Conservation (phyloP, 2,113 vertebrate species). For the Sinosuthora webbiana region DNA sequence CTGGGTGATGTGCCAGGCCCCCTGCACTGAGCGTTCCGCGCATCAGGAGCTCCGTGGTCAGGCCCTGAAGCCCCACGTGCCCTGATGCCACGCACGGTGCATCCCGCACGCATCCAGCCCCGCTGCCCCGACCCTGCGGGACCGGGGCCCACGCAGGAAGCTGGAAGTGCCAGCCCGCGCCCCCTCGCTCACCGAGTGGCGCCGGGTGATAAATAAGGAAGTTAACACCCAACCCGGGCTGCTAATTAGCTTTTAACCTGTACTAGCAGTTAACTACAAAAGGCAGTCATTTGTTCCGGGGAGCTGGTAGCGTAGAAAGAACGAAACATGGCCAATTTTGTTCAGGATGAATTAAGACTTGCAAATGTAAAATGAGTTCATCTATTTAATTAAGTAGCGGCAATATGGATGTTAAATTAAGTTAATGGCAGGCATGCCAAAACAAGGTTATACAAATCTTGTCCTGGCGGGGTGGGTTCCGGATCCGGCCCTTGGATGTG, state of each 20-base stretch:
- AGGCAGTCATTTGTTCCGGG: conserved; percentile 71
- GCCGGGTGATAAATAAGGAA: conserved; percentile 71
- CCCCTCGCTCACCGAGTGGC: conserved; percentile 26
- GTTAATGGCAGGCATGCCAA: conserved; percentile 64
- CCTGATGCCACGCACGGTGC: too few relatives aligned
- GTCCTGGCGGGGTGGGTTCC: neutral
- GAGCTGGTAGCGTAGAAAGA: conserved; percentile 56
- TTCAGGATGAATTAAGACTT: conserved; percentile 75
- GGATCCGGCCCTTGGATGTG: neutral
- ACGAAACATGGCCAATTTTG: conserved; percentile 67
- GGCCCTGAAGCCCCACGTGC: neutral
- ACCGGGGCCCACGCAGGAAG: neutral
- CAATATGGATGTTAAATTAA: conserved; percentile 70
- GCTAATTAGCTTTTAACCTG: conserved; percentile 75
- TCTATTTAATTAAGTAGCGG: conserved; percentile 77
- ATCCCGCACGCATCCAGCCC: neutral
- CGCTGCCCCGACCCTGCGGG: neutral
- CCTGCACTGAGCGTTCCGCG: fast-evolving
- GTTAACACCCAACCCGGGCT: conserved; percentile 55
- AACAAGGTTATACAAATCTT: conserved; percentile 56
- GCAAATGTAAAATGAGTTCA: conserved; percentile 70
- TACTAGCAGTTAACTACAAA: conserved; percentile 64
- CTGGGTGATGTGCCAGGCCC: neutral
- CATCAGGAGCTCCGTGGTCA: fast-evolving
- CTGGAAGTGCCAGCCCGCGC: neutral